Conservation (phyloP, 2,113 vertebrate genomes). For the Myodes glareolus region DNA sequence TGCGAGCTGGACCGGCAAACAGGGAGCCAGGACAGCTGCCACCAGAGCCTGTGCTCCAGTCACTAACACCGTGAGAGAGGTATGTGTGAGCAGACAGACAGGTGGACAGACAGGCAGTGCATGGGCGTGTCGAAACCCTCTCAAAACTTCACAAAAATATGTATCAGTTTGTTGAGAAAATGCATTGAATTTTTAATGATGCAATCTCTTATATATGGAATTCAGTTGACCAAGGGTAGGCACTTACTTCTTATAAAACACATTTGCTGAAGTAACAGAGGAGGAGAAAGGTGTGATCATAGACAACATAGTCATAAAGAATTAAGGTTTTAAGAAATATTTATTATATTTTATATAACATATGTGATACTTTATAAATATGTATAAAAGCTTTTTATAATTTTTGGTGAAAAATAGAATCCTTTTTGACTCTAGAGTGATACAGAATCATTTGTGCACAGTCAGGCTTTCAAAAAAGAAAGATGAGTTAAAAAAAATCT, state of each 20-base stretch:
- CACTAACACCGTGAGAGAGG: no score
- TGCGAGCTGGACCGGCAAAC: neutral
- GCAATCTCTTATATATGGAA: neutral
- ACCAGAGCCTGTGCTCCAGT: neutral
- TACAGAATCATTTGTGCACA: neutral
- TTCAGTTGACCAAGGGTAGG: neutral
- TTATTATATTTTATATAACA: neutral
- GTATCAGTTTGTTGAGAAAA: neutral
- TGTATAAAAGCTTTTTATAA: neutral
- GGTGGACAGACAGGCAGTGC: neutral
- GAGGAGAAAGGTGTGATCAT: neutral
- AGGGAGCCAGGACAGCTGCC: neutral
- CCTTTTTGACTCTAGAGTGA: neutral
- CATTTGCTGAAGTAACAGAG: neutral
- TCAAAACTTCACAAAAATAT: neutral
- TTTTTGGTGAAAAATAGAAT: neutral
- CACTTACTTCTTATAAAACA: neutral
- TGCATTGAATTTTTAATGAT: neutral
- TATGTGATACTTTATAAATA: neutral
- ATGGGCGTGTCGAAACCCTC: neutral
- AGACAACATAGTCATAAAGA: neutral
- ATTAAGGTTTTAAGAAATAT: neutral
- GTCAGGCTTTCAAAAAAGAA: neutral
- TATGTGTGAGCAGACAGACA: neutral
- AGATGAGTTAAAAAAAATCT: neutral